phyloP scores from a whole-genome alignment of 2,888 invertebrate genomes.

The Lepetodrilus schrolli region DNA sequence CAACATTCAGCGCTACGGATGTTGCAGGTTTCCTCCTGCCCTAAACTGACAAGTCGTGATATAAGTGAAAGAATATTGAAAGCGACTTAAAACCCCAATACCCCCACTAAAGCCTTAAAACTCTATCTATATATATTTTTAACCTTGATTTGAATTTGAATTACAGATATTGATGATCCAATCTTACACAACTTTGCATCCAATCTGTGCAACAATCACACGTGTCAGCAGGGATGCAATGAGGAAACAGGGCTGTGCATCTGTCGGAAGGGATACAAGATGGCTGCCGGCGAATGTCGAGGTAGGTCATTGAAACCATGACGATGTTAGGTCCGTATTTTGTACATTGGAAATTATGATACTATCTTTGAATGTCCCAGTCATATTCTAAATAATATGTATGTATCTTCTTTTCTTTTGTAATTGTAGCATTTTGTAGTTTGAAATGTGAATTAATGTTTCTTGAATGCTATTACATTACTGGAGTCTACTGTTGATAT shows the following conservation, averaged over 20 bases:
- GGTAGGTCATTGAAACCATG: too few relatives aligned
- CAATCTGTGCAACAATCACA: slow-evolving; percentile 43
- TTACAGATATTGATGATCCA: slow-evolving; percentile 56
- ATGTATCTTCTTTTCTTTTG: background rate
- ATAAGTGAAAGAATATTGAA: too few relatives aligned
- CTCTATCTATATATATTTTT: background rate
- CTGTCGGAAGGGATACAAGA: slow-evolving; percentile 63
- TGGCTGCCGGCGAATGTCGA: slow-evolving; percentile 45
- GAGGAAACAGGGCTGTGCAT: slow-evolving; percentile 63
- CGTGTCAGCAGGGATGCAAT: slow-evolving; percentile 66
- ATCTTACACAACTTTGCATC: slow-evolving; percentile 45
- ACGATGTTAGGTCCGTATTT: too few relatives aligned
- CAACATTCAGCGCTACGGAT: too few relatives aligned
- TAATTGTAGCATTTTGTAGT: background rate
- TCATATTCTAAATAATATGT: background rate
- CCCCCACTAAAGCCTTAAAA: too few relatives aligned
- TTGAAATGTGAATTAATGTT: too few relatives aligned
- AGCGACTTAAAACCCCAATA: too few relatives aligned
- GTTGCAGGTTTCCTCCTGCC: too few relatives aligned
- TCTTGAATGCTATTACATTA: too few relatives aligned
- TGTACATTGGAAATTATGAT: background rate
- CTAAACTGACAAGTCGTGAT: too few relatives aligned
- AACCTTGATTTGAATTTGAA: background rate
- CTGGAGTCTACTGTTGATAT: too few relatives aligned
- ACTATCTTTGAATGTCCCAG: background rate